Evolutionary conservation across 1,140 invertebrate genomes (phyloP).

Genomic region (Papilio helenus): DNA sequence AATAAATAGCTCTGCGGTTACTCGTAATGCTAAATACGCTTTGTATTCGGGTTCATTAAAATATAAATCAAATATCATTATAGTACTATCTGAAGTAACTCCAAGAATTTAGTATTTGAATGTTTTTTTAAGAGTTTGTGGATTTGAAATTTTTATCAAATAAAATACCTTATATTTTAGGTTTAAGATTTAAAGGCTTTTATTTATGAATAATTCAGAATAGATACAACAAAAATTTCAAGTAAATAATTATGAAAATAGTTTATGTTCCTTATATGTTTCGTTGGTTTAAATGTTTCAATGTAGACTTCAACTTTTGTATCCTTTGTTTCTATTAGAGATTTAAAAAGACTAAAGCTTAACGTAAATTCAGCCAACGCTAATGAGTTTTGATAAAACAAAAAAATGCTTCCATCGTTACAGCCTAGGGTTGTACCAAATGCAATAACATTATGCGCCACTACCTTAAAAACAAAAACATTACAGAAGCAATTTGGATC

Average conservation of each 20-base stretch:
- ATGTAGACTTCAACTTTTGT: background rate
- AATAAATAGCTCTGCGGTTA: slow-evolving; percentile 10
- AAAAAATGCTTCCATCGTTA: slow-evolving; percentile 16
- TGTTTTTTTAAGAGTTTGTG: too few relatives aligned
- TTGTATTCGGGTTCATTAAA: background rate
- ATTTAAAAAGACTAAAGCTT: background rate
- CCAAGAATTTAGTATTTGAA: background rate
- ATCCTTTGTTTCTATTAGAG: background rate
- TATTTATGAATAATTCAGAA: too few relatives aligned
- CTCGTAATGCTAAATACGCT: background rate
- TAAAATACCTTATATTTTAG: too few relatives aligned
- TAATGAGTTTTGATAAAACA: slow-evolving; percentile 34
- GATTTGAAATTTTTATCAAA: too few relatives aligned
- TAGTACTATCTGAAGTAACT: too few relatives aligned
- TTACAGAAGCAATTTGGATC: background rate
- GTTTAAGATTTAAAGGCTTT: too few relatives aligned
- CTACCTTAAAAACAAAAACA: slow-evolving; percentile 19
- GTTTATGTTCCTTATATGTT: background rate
- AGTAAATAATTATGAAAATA: too few relatives aligned
- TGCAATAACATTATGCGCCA: slow-evolving; percentile 30
- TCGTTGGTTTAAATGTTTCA: background rate
- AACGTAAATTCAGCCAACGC: background rate
- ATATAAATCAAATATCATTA: too few relatives aligned
- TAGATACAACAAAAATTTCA: background rate
- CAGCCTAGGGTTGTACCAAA: slow-evolving; percentile 13